Base-by-base conservation (phyloP, 2,113 vertebrate genomes). In the Cololabis saira region DNA sequence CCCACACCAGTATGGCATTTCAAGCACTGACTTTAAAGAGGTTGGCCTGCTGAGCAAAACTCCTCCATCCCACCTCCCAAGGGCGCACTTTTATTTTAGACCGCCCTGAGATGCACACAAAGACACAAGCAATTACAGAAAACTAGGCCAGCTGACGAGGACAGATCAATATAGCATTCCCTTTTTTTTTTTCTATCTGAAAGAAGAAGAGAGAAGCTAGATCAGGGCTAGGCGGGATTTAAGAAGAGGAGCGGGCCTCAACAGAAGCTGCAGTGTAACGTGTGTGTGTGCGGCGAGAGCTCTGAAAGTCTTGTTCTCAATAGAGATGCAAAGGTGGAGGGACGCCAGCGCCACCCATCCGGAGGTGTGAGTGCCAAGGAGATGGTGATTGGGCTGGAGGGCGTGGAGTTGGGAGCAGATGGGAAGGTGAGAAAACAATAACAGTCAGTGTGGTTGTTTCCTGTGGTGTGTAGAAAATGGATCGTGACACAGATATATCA, bases 321-420 rank as follows among this genome's bases (percentile, higher is more conserved):
- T 88, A 99, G 98, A 91, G 98, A 99, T 45, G 68, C 95, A 81
- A 98, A 96, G 89, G 77, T 93, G 90, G 98, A 99, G 12, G 92
- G 95, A 66, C 95, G 96, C 42, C 97, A 96, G 64, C 94, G 95
- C 27, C 95, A 97, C 90, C 95, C 96, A 43, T 73, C 96, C 0
- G 96, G 95, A 42, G 93, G 96, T 10, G 93, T 96, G 82, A 95
- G 94, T 82, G 94, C 96, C 88, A 97, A 97, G 81, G 97, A 99
- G 89, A 93, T 93, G 93, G 94, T 98, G 78, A 94, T 98, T 53
- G 96, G 97, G 55, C 95, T 99, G 27, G 98, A 99, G 92, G 97
- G 98, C 13, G 97, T 99, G 84, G 97, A 99, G 87, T 90, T 99
- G 0, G 98, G 98, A 59, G 97, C 97, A 0, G 96, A 98, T 0